Percentiles rank a stretch among this genome's conserved stretches.
Conservation (phyloP, 2,797 vertebrate species). For the Danio aesculapii region DNA sequence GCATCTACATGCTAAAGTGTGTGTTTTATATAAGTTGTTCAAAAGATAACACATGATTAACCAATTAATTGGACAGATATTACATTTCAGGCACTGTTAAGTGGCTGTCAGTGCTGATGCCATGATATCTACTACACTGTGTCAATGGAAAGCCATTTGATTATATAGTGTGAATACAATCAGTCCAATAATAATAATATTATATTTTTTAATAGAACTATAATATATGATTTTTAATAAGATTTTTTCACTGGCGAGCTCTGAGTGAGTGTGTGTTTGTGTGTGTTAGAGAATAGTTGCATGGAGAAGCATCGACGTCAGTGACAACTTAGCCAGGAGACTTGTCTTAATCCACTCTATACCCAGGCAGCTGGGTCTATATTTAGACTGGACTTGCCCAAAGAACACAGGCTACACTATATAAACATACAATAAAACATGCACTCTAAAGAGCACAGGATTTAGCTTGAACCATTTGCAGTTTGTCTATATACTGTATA, state of each 20-base stretch:
- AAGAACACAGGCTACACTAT: slow-evolving; percentile 43
- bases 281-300: slow-evolving; percentile 34
- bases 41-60: slow-evolving; percentile 24
- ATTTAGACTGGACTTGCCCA: slow-evolving; percentile 63
- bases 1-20: slow-evolving; percentile 21
- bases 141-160: slow-evolving; percentile 2
- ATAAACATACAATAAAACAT: slow-evolving; percentile 32
- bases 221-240: slow-evolving; percentile 3
- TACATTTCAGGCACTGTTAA: slow-evolving; percentile 35
- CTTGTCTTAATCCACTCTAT: slow-evolving; percentile 66
- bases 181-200: background rate
- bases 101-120: slow-evolving; percentile 5
- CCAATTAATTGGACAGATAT: slow-evolving; percentile 33
- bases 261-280: slow-evolving; percentile 30
- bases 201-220: background rate
- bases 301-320: slow-evolving; percentile 59
- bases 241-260: too few relatives aligned
- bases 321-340: slow-evolving; percentile 61
- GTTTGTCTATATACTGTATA: too few relatives aligned
- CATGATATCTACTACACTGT: slow-evolving; percentile 22
- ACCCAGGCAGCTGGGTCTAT: slow-evolving; percentile 71
- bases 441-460: background rate
- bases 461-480: background rate
- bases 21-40: background rate
- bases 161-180: background rate